Evolutionary conservation across 1,140 invertebrate species (phyloP), one percentile per base, ranked within the genome.

Genomic region (Bathynomus jamesi): DNA sequence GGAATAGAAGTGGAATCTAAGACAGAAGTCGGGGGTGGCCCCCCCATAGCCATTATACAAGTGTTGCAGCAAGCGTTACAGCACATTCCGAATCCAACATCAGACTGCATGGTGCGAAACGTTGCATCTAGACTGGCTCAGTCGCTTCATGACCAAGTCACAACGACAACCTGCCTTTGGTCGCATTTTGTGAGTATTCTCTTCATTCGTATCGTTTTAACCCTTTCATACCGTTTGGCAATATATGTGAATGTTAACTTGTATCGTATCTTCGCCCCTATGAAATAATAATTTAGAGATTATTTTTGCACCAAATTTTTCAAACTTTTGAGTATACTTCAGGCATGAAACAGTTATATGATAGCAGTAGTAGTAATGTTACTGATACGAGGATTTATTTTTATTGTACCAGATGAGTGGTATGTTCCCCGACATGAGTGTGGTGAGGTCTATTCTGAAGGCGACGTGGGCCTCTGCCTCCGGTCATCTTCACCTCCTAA

Each of bases 91-190:
- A 89, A 89, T 79, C 87, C 87, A 32, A 85, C 83, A 73, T 85
- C 87, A 0, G 90, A 92, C 76, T 87, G 84, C 76, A 89, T 89
- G 78, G 78, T 91, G 40, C 84, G 89, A 61, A 88, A 85, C 63
- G 89, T 94, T 3, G 89, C 92, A 0, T 85, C 87, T 13, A 89
- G 91, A 80, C 81, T 95, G 46, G 90, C 91, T 0, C 88, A 89
- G 78, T 85, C 87, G 29, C 83, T 95, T 31, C 87, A 87, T 0
- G 87, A 89, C 69, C 70, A 74, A 66, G 77, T 78, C 66, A 72
- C 76, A 61, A 73, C 69, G 40, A 73, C 76, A 28, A 71, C 76
- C 24, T 67, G 60, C 31, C 67, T 74, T 31, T 77, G 64, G 63
- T 69, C 72, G 17, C 72, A 74, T 61, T 72, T 74, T 73, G 76